Conservation (phyloP, 2,797 vertebrate genomes). For the Spea hammondii region DNA sequence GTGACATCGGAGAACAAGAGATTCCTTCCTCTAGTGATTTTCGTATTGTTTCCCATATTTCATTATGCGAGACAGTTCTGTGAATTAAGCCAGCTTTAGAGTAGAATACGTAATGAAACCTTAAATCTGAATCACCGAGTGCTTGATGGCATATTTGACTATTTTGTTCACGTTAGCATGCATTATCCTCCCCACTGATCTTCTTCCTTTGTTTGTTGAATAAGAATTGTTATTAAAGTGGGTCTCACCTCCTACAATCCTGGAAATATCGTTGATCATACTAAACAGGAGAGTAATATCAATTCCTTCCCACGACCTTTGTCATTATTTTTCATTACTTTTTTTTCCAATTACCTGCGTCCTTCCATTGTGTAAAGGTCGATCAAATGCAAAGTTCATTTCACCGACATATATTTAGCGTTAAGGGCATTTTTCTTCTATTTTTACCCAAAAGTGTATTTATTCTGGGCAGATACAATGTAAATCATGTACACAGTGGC, state of each 20-base stretch:
- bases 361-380: conserved; percentile 46
- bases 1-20: not conserved
- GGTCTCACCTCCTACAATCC: not conserved
- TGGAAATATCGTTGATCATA: conserved; percentile 11
- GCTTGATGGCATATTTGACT: conserved; percentile 50
- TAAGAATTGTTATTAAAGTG: conserved; percentile 18
- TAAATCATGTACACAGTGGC: not conserved
- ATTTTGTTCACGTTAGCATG: conserved; percentile 50
- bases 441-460: conserved; percentile 1
- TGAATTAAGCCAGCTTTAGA: not conserved
- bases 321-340: conserved; percentile 46
- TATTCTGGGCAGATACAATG: not conserved
- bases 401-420: conserved; percentile 36
- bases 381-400: conserved; percentile 13
- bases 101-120: not conserved
- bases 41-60: conserved; percentile 5
- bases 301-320: conserved; percentile 10
- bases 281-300: conserved; percentile 22
- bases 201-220: conserved; percentile 21
- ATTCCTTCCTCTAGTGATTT: not conserved
- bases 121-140: not conserved
- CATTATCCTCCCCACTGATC: conserved; percentile 14
- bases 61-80: conserved; percentile 1
- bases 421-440: conserved; percentile 12
- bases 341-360: conserved; percentile 37